Evolutionary conservation across 2,888 invertebrate genomes (phyloP), one percentile per base, ranked within the genome.

Genomic region (Anthophora plumipes): DNA sequence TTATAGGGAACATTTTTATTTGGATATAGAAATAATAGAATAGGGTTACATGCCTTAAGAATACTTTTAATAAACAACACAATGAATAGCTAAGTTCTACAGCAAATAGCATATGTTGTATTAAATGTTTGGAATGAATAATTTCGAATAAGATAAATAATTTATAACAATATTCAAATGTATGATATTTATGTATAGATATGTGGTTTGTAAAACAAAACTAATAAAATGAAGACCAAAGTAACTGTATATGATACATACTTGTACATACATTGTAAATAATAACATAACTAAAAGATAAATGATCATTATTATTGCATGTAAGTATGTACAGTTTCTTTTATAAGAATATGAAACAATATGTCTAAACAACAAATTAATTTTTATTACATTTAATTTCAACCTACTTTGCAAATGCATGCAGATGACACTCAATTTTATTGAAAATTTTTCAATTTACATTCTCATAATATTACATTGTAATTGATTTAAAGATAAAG

Each of bases 341-440:
- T 12, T 43, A 43, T n/a, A n/a, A n/a, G n/a, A 31, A 31, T 31
- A 46, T 46, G 14, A 54, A 31, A 54, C 11, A 25, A 54, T 25
- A 25, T 9, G 14, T 54, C 14, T 4, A 31, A 54, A 14, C 22
- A 54, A 54, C 6, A 54, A 5, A 54, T 54, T 54, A 12, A 12
- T 17, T 14, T 14, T 6, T 6, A 31, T 25, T 54, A 14, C 14
- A 54, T 31, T 48, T n/a, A n/a, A 1, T 48, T 48, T 25, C 60
- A 60, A 20, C 12, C 22, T 20, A 61, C 54, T 20, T 11, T 60
- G 37, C 11, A 61, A 59, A 75, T 55, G 12, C 11, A 46, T 61
- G n/a, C 14, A 61, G 43, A 31, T 39, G 11, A 12, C 39, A 20
- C 46, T 72, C 22, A 46, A 37, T 37, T 55, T 25, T 9, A 37